phyloP scores from a whole-genome alignment of 2,797 vertebrate genomes.

The Petrocephalus schoutedeni region DNA sequence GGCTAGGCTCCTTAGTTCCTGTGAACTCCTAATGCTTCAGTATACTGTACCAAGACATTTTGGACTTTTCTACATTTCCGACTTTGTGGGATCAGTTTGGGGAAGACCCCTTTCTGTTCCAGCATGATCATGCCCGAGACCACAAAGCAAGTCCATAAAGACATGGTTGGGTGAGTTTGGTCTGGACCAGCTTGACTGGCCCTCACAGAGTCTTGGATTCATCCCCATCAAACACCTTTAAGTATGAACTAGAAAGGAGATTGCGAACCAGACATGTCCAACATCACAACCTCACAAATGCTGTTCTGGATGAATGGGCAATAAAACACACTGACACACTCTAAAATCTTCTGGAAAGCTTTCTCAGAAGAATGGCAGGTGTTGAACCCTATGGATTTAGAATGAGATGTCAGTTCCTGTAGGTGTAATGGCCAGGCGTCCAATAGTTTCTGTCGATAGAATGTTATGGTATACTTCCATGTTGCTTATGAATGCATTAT shows the following conservation, averaged over 20 bases:
- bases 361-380: not conserved
- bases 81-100: not conserved
- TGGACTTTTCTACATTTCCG: not conserved
- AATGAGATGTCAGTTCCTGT: not conserved
- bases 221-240: not conserved
- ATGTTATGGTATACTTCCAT: not conserved
- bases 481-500: not conserved
- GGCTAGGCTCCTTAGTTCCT: no score
- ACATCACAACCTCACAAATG: not conserved
- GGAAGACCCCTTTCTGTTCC: not conserved
- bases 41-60: not conserved
- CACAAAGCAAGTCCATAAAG: not conserved
- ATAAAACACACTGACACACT: not conserved
- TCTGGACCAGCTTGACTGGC: not conserved
- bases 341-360: not conserved
- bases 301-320: not conserved
- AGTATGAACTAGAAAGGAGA: not conserved
- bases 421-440: not conserved
- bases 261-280: not conserved
- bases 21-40: no score
- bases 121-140: not conserved
- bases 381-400: not conserved
- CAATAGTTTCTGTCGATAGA: not conserved
- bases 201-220: not conserved
- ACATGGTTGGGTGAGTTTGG: not conserved